Base-by-base conservation (phyloP, 2,888 invertebrate genomes). In the Belgica antarctica region DNA sequence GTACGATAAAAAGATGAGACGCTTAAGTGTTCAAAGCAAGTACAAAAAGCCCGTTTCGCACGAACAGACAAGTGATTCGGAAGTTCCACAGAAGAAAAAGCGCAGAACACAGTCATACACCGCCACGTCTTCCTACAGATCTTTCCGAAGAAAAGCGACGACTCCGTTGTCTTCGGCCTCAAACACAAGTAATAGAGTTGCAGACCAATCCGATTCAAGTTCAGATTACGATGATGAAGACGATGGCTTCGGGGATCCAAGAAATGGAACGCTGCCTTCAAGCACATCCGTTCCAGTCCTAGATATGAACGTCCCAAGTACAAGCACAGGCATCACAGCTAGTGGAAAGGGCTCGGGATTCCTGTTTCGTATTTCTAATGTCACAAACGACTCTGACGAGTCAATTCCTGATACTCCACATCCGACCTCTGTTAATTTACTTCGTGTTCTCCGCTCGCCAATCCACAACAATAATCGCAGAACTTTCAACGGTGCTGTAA, bases 381-480 rank as follows among this genome's bases (percentile, higher is more conserved):
- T 85, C 71, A 74, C 74, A 72, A 79, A 80, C 71, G 87, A 87
- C 75, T 86, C 87, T 0, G 87, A 87, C 73, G 87, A 87, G 73
- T 81, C 83, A 2, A 77, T 68, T 19, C 57, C 68, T 8, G 68
- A 57, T n/a, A 68, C 57, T n/a, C 41, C 4, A 15, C 17, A 27
- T 27, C 68, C 47, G n/a, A 1, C 57, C 31, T 22, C 1, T n/a
- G 47, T 57, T 19, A 68, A 57, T 22, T 19, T 34, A 4, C 12
- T 68, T 12, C 19, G 66, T 8, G 19, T 62, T 34, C 22, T 62
- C 22, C 34, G 65, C 25, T 65, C 65, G 15, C 65, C 65, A 5
- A 65, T 47, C 25, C 36, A 63, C 25, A 19, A 63, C 22, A 25
- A 46, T 15, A 65, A 24, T 59, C 59, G 27, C n/a, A 25, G 22